Evolutionary conservation across 2,797 vertebrate species (phyloP).

Genomic region (Hydrolagus colliei): DNA sequence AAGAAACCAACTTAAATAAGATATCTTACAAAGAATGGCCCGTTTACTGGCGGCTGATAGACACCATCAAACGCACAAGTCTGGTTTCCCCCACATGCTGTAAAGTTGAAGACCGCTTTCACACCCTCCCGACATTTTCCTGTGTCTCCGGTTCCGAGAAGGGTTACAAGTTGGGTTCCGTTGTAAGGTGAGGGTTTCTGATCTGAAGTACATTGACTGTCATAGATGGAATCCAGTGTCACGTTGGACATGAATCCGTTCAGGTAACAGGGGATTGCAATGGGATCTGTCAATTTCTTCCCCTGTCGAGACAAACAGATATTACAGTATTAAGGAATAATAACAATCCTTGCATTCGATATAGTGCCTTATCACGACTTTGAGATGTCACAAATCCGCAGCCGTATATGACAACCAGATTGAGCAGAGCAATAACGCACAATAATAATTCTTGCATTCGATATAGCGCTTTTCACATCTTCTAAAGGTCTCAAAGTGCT

Average conservation of each 20-base stretch:
- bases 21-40: conserved; percentile 65
- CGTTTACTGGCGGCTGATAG: conserved; percentile 63
- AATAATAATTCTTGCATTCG: too few species aligned
- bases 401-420: too few species aligned
- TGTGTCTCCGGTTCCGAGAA: conserved; percentile 59
- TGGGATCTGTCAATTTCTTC: background rate
- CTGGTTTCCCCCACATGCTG: conserved; percentile 48
- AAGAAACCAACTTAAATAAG: background rate
- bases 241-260: conserved; percentile 43
- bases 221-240: conserved; percentile 43
- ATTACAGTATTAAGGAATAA: too few species aligned
- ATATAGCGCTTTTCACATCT: too few species aligned
- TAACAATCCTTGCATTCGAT: too few species aligned
- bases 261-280: conserved; percentile 68
- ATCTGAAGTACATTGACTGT: conserved; percentile 56
- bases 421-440: too few species aligned
- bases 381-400: too few species aligned
- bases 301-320: background rate
- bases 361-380: too few species aligned
- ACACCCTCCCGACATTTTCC: conserved; percentile 54
- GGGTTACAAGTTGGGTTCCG: conserved; percentile 36
- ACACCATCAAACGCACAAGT: conserved; percentile 63
- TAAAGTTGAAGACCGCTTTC: conserved; percentile 62
- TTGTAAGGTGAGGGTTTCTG: conserved; percentile 31
- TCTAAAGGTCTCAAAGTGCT: too few species aligned